Conservation (phyloP, 2,797 vertebrate genomes). For the Psittacula echo region DNA sequence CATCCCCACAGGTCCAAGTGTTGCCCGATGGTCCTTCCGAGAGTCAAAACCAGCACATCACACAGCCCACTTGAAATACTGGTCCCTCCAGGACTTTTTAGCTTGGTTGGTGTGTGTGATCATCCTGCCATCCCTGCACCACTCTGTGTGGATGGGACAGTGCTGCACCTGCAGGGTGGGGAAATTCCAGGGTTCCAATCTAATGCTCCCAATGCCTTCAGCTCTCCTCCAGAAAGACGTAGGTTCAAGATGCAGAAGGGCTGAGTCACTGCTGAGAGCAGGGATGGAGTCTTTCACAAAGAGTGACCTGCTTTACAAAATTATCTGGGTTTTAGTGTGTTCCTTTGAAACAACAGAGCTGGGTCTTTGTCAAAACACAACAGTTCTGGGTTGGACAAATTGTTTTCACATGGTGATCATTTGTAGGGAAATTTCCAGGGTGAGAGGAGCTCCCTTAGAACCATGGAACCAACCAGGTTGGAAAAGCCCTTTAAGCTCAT, state of each 20-base stretch:
- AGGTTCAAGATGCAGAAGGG: neutral
- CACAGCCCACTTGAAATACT: neutral
- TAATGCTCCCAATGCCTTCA: neutral
- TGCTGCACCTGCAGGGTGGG: neutral
- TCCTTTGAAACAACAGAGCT: neutral
- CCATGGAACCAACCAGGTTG: neutral
- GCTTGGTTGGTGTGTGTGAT: neutral
- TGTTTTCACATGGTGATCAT: rapidly evolving
- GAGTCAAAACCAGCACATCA: neutral
- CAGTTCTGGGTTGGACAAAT: neutral
- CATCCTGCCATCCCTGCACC: neutral
- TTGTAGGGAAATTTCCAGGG: neutral
- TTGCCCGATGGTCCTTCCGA: neutral
- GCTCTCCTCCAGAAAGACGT: neutral
- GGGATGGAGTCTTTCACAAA: neutral
- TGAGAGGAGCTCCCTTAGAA: neutral
- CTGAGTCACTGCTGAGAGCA: neutral
- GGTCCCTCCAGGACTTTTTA: neutral
- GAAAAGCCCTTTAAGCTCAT: neutral
- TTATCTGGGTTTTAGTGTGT: neutral
- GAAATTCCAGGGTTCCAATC: neutral
- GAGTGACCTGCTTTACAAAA: neutral
- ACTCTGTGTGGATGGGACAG: rapidly evolving
- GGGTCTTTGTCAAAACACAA: neutral
- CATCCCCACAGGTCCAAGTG: neutral